Evolutionary conservation across 2,888 invertebrate genomes (phyloP), one percentile per base, ranked within the genome.

Genomic region (Pachycephus smyrnensis): DNA sequence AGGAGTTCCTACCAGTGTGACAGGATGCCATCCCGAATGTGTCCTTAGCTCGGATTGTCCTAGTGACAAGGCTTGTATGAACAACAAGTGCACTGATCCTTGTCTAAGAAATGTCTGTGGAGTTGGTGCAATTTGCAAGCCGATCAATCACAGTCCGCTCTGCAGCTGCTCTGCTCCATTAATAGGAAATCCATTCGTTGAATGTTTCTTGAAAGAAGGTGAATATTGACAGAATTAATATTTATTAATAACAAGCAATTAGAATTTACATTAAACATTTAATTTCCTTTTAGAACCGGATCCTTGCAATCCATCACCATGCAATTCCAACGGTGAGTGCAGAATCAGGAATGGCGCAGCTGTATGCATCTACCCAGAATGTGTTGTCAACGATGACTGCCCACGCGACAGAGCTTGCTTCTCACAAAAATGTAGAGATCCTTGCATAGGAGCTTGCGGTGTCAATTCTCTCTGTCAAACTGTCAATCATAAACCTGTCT

Each of bases 331-430:
- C 87, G 97, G 97, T 9, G 94, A 96, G 83, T 98, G 98, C 89
- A 94, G 94, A 79, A 93, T 95, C 1, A 93, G 95, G 80, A 96
- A 96, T 82, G 93, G 93, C 30, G 93, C 94, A 4, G 96, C 96
- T 0, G 93, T 94, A 76, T 97, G 97, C 88, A 93, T 94, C 77
- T 97, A 97, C 91, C 97, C 97, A 0, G 98, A 97, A 91, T 98
- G 98, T 90, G 93, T 97, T 4, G 95, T 96, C 77, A 97, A 97
- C 88, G 95, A 96, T n/a, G 97, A 98, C 86, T 98, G 98, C 91
- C 94, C 96, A 0, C 94, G 96, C 78, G 95, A 96, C 83, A 95
- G 95, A 84, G 95, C 96, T 1, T 98, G 97, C 88, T 95, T 96
- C 86, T 94, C 94, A 69, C 96, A 96, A 84, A 96, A 96, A 89